Conservation (phyloP, 2,888 invertebrate species). For the Tachina lurida region DNA sequence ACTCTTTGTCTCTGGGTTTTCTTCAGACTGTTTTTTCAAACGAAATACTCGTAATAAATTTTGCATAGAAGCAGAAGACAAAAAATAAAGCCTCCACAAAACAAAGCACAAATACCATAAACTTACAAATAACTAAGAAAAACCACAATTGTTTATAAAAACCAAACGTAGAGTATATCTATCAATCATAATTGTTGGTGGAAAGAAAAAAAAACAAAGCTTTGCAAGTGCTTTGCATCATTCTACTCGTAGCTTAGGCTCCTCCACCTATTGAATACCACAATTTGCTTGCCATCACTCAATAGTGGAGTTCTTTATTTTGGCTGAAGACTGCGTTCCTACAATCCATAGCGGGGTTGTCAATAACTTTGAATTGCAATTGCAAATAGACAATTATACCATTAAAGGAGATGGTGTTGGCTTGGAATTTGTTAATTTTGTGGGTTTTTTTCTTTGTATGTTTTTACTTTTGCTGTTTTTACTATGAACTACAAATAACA, state of each 20-base stretch:
- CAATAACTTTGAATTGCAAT: slow-evolving; percentile 63
- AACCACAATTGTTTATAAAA: not conserved
- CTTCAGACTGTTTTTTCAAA: slow-evolving; percentile 18
- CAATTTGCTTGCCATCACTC: not conserved
- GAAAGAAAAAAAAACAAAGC: too few relatives aligned
- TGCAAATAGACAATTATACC: slow-evolving; percentile 66
- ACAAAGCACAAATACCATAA: slow-evolving; percentile 38
- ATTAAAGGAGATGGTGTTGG: slow-evolving; percentile 63
- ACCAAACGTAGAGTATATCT: not conserved
- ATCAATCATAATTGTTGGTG: not conserved
- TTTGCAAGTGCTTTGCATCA: too few relatives aligned
- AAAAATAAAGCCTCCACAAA: slow-evolving; percentile 1
- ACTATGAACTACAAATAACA: slow-evolving; percentile 36
- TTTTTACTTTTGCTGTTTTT: slow-evolving; percentile 6
- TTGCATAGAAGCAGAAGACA: slow-evolving; percentile 22
- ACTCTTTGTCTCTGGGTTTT: slow-evolving; percentile 45
- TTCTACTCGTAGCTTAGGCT: not conserved
- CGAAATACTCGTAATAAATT: slow-evolving; percentile 48
- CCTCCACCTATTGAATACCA: not conserved
- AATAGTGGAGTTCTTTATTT: not conserved
- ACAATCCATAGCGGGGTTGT: slow-evolving; percentile 31
- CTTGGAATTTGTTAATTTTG: slow-evolving; percentile 39
- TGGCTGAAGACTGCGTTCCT: not conserved
- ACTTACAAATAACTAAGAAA: slow-evolving; percentile 16
- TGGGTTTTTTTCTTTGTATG: not conserved